Percentiles rank a stretch among this genome's conserved stretches.
phyloP scores from a whole-genome alignment of 2,888 invertebrate species.

The Drosophila meridionalis region DNA sequence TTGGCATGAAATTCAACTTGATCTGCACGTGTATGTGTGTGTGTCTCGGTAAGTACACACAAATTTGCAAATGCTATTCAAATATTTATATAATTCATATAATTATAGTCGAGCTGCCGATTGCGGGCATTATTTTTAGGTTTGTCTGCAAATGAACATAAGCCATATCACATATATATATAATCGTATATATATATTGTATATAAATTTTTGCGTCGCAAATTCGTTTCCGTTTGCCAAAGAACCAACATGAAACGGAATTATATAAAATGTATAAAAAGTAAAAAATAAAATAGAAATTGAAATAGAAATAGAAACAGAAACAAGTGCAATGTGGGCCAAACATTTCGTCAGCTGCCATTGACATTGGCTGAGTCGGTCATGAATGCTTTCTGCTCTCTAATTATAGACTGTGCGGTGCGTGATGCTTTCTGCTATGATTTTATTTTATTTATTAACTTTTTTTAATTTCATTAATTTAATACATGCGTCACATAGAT shows the following conservation, averaged over 20 bases:
- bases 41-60: slow-evolving; percentile 10
- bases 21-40: slow-evolving; percentile 44
- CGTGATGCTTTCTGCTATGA: not conserved
- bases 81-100: slow-evolving; percentile 70
- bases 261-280: slow-evolving; percentile 40
- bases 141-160: slow-evolving; percentile 15
- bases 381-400: slow-evolving; percentile 22
- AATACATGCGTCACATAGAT: not conserved
- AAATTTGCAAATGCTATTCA: slow-evolving; percentile 37
- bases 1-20: slow-evolving; percentile 60
- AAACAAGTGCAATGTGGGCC: slow-evolving; percentile 32
- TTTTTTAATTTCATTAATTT: too few relatives aligned
- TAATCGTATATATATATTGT: not conserved
- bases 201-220: slow-evolving; percentile 50
- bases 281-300: slow-evolving; percentile 10
- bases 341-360: slow-evolving; percentile 32
- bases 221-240: slow-evolving; percentile 64
- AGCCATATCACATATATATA: not conserved
- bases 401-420: slow-evolving; percentile 1
- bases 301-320: not conserved
- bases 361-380: slow-evolving; percentile 56
- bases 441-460: not conserved
- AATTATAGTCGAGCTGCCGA: slow-evolving; percentile 59
- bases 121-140: slow-evolving; percentile 63
- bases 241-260: slow-evolving; percentile 21